Evolutionary conservation across 2,888 invertebrate species (phyloP), one percentile per base, ranked within the genome.

Genomic region (Tenthredo amoena): DNA sequence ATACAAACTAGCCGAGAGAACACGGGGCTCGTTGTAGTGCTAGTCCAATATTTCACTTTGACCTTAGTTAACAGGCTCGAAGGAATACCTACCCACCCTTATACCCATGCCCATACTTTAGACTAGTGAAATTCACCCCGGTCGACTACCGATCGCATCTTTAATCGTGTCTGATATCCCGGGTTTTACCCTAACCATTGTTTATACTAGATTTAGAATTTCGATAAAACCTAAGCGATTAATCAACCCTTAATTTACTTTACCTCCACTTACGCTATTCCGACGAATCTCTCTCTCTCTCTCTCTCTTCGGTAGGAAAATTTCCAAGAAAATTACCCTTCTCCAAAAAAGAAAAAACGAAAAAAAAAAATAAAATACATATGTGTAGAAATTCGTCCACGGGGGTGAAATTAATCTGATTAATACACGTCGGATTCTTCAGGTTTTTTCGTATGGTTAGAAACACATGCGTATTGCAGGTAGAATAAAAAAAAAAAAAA

Each of bases 41-140:
- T 37, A 77, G 87, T 55, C 87, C 87, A 87, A 89, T 89, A 90
- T 89, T 89, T 90, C 88, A 89, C 87, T 85, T 85, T 86, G 89
- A 76, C 43, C 43, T 47, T 76, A 76, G 76, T 50, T 76, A 43
- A 31, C 26, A 26, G 76, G 76, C 21, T 40, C 21, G 76, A 26
- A 47, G 43, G 31, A 55, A 55, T 55, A 55, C 55, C 55, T 55
- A 37, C 76, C 21, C 50, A 62, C 21, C 62, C 62, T 62, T 62
- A 26, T 0, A 12, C 62, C 62, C 21, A 26, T n/a, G 7, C 55
- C 55, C n/a, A n/a, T 55, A 79, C 84, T 85, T 72, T 62, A 31
- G 21, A 26, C 21, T 12, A 12, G 62, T 31, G 62, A 62, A 55
- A 55, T 55, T 55, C n/a, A 55, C 55, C 55, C 34, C 34, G 34